Base-by-base conservation (phyloP, 2,888 invertebrate genomes). In the Trachelus iudaicus region DNA sequence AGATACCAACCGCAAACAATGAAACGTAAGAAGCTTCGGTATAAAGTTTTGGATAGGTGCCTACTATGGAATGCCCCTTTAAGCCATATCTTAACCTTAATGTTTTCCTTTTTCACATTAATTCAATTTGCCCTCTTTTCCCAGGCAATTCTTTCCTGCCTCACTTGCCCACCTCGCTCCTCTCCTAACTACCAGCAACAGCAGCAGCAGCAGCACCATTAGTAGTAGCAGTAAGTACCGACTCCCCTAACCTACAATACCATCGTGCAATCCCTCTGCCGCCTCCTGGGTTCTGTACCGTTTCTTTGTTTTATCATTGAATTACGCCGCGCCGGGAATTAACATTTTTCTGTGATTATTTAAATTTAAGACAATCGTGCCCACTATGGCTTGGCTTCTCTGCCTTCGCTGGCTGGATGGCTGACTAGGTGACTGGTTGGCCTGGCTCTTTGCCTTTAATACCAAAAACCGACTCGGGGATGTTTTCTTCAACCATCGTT, bases 321-420 rank as follows among this genome's bases (percentile, higher is more conserved):
- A 87, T 89, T 89, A 88, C 87, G 85, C 77, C 34, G 77, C 79
- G 76, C 79, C 75, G 79, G 31, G 82, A 84, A 88, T 88, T 88
- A 87, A 90, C 90, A 90, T 90, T 89, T 90, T 89, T 88, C 85
- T 80, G 88, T 88, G 87, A 90, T 90, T 90, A 90, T 90, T 90
- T 88, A 90, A 90, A 90, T 90, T 89, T 85, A 86, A 89, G 88
- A 88, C 87, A 89, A 88, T 89, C 88, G 85, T 81, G 76, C 80
- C 68, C 74, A 75, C 69, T 75, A 75, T 75, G 78, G 84, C 82
- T 71, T 71, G 30, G 71, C 71, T 71, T 9, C 56, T 23, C 23
- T 56, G 56, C 23, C 56, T 56, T 23, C 2, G 56, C 23, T 56
- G 31, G 12, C 30, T 31, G 71, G 23, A 6, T 56, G 56, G 23